Evolutionary conservation across 1,140 invertebrate species (phyloP).

Genomic region (Oryctes rhinoceros): DNA sequence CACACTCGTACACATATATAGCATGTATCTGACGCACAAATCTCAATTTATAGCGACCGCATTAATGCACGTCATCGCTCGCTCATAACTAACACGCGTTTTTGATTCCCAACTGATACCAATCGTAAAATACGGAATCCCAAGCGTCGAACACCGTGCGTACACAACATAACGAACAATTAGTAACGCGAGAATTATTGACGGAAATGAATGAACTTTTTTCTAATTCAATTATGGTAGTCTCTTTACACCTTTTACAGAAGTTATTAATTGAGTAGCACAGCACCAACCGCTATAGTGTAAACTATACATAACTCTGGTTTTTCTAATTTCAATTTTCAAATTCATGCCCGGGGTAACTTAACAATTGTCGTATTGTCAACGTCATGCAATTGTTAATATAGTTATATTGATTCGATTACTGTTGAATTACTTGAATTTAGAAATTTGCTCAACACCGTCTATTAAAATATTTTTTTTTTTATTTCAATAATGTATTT

Average conservation of each 20-base stretch:
- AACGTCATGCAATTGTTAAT: too few relatives aligned
- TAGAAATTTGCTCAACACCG: too few relatives aligned
- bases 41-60: slow-evolving; percentile 57
- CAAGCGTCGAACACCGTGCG: slow-evolving; percentile 4
- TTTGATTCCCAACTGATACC: slow-evolving; percentile 44
- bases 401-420: too few relatives aligned
- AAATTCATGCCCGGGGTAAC: too few relatives aligned
- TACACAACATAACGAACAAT: slow-evolving; percentile 40
- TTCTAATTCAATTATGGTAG: slow-evolving; percentile 33
- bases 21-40: slow-evolving; percentile 58
- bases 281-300: too few relatives aligned
- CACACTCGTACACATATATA: slow-evolving; percentile 19
- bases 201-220: slow-evolving; percentile 33
- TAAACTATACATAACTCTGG: too few relatives aligned
- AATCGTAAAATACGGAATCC: slow-evolving; percentile 38
- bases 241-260: neutral
- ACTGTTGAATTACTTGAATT: too few relatives aligned
- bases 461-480: too few relatives aligned
- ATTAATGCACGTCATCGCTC: slow-evolving; percentile 55
- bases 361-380: too few relatives aligned
- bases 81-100: slow-evolving; percentile 55
- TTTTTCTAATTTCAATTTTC: too few relatives aligned
- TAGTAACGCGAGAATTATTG: slow-evolving; percentile 40
- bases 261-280: too few relatives aligned
- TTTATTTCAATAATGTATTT: too few relatives aligned